These are phyloP conservation scores for Metellina segmentata DNA, from an alignment of 2,888 invertebrate species.

Conservation along the genomic window DNA sequence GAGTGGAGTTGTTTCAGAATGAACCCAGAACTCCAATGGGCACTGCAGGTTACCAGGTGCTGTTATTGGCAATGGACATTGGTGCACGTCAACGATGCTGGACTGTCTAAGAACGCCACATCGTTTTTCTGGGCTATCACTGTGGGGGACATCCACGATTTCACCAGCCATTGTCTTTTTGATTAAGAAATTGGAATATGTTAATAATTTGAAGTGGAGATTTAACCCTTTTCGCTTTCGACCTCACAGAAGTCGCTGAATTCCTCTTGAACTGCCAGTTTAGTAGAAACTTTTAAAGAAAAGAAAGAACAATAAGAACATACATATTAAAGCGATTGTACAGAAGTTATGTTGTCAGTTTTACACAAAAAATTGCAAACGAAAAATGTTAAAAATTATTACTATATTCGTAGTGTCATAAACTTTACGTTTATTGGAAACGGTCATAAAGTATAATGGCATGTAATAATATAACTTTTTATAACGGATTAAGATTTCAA, in stretches of 20 bases:
- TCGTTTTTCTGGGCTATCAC: background rate
- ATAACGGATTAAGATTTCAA: too few relatives aligned
- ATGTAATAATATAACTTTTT: too few relatives aligned
- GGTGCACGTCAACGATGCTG: slow-evolving; percentile 34
- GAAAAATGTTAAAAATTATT: too few relatives aligned
- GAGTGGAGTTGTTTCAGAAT: slow-evolving; percentile 60
- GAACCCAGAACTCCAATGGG: slow-evolving; percentile 71
- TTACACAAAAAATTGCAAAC: too few relatives aligned
- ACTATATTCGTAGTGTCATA: too few relatives aligned
- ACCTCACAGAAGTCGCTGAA: slow-evolving; percentile 37
- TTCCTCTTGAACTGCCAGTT: slow-evolving; percentile 67
- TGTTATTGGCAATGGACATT: slow-evolving; percentile 36
- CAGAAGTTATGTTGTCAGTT: too few relatives aligned
- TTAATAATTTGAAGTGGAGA: background rate
- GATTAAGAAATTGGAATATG: background rate
- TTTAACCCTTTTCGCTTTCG: slow-evolving; percentile 66
- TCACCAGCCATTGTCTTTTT: slow-evolving; percentile 61
- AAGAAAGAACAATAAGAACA: background rate
- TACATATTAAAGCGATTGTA: too few relatives aligned
- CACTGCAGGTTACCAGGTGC: slow-evolving; percentile 69
- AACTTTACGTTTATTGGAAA: too few relatives aligned
- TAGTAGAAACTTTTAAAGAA: slow-evolving; percentile 57
- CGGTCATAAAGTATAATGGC: too few relatives aligned
- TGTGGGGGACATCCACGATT: slow-evolving; percentile 28
- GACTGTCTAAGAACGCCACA: slow-evolving; percentile 46